Evolutionary conservation across 1,140 invertebrate genomes (phyloP).

Genomic region (Lordiphosa clarofinis): DNA sequence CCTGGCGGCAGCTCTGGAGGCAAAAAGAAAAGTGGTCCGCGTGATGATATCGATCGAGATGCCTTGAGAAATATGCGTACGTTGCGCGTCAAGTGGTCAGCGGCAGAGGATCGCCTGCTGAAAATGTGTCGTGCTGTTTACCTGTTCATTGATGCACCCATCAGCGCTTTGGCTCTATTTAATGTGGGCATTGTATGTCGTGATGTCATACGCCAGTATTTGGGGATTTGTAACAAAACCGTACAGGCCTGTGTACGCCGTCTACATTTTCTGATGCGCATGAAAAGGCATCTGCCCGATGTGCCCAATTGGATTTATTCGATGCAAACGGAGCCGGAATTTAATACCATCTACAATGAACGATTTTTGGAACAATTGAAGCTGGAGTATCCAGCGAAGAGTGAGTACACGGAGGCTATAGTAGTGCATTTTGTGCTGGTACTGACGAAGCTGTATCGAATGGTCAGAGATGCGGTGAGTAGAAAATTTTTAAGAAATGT

Average conservation of each 20-base stretch:
- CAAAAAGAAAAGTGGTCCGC: slow-evolving; percentile 67
- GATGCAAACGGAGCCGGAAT: slow-evolving; percentile 56
- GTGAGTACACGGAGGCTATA: slow-evolving; percentile 46
- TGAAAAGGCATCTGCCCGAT: slow-evolving; percentile 56
- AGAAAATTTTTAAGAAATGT: too few species aligned
- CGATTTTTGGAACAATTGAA: slow-evolving; percentile 53
- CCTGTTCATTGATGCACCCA: slow-evolving; percentile 83
- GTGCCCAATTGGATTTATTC: slow-evolving; percentile 67
- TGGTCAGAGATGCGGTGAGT: slow-evolving; percentile 50
- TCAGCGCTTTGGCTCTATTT: slow-evolving; percentile 78
- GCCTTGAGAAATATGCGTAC: slow-evolving; percentile 85
- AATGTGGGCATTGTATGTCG: slow-evolving; percentile 75
- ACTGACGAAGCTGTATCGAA: slow-evolving; percentile 44
- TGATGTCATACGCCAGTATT: slow-evolving; percentile 83
- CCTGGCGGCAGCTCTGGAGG: slow-evolving; percentile 7
- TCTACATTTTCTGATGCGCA: slow-evolving; percentile 79
- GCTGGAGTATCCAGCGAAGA: slow-evolving; percentile 44
- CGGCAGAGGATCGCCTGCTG: slow-evolving; percentile 84
- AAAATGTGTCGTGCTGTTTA: slow-evolving; percentile 86
- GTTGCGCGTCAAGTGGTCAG: slow-evolving; percentile 83
- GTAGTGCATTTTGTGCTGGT: slow-evolving; percentile 60
- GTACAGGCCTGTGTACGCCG: slow-evolving; percentile 85
- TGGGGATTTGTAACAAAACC: slow-evolving; percentile 85
- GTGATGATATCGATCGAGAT: slow-evolving; percentile 85
- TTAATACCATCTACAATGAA: slow-evolving; percentile 52